These are phyloP conservation scores for Lepas anatifera DNA, from an alignment of 2,888 invertebrate genomes.

Conservation along the genomic window DNA sequence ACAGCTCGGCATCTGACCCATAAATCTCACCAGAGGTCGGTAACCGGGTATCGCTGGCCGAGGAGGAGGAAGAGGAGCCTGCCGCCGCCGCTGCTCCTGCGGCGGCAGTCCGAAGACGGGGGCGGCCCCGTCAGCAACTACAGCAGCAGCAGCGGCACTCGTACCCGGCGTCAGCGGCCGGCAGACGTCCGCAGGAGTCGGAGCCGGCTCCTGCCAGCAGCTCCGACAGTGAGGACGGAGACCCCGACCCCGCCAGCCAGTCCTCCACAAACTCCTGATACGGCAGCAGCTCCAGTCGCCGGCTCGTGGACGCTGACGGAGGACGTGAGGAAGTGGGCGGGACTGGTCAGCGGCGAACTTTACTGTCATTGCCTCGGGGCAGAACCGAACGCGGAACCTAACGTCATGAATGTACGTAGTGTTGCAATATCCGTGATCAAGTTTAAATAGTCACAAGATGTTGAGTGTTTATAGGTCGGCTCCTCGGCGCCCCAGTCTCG, in stretches of 20 bases:
- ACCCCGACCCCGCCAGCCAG: slow-evolving; percentile 14
- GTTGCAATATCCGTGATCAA: too few species aligned
- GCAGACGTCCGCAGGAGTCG: slow-evolving; percentile 7
- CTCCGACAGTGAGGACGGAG: slow-evolving; percentile 5
- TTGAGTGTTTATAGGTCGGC: too few species aligned
- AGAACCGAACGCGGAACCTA: too few species aligned
- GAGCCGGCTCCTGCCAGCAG: slow-evolving; percentile 2
- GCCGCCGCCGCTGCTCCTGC: background rate
- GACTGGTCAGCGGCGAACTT: too few species aligned
- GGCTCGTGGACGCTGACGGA: background rate
- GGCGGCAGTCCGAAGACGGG: background rate
- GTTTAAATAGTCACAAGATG: too few species aligned
- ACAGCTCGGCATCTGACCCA: too few species aligned
- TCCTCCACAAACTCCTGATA: slow-evolving; percentile 4
- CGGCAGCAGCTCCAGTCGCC: background rate
- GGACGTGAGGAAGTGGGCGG: too few species aligned
- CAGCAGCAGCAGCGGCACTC: background rate
- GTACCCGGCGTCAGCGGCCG: background rate
- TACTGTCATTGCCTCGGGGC: too few species aligned
- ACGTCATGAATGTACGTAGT: too few species aligned
- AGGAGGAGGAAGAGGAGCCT: background rate
- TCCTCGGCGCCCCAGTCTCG: too few species aligned
- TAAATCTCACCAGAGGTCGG: background rate
- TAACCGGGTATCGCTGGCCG: background rate
- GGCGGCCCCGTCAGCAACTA: background rate